These are phyloP conservation scores for Rhodophaea formosa DNA, from an alignment of 2,888 invertebrate genomes.

Conservation along the genomic window DNA sequence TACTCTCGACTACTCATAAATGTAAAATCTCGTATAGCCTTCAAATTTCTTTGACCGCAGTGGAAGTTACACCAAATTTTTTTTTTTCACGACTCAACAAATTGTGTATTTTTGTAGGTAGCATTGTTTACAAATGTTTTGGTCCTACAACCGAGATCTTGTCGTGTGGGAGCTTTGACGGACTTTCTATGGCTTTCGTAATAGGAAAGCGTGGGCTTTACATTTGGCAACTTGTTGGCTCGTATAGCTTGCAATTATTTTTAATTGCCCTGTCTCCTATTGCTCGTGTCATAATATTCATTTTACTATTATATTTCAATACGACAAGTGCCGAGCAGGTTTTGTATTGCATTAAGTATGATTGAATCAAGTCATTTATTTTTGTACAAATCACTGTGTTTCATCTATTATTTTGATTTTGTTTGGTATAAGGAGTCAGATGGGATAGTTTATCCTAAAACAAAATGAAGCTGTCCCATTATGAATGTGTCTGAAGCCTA, in stretches of 20 bases:
- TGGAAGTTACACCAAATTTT: too few relatives aligned
- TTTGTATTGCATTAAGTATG: too few relatives aligned
- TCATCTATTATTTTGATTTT: neutral
- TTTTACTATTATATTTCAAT: neutral
- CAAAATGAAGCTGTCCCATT: too few relatives aligned
- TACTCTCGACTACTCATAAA: too few relatives aligned
- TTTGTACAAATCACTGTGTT: too few relatives aligned
- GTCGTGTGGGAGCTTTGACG: conserved; percentile 13
- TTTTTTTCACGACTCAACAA: too few relatives aligned
- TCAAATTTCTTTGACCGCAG: too few relatives aligned
- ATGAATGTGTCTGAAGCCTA: too few relatives aligned
- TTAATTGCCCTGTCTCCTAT: conserved; percentile 21
- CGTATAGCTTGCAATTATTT: conserved; percentile 19
- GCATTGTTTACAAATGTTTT: conserved; percentile 10
- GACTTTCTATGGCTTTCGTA: conserved; percentile 35
- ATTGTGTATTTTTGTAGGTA: neutral
- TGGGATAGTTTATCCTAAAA: too few relatives aligned
- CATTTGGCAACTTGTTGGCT: conserved; percentile 28
- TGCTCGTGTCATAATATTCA: neutral
- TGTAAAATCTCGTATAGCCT: too few relatives aligned
- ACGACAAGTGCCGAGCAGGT: too few relatives aligned
- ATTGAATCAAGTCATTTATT: too few relatives aligned
- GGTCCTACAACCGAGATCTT: neutral
- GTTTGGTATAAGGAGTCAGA: neutral
- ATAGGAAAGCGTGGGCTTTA: conserved; percentile 36